phyloP scores from a whole-genome alignment of 2,888 invertebrate genomes.

The Rutpela maculata region DNA sequence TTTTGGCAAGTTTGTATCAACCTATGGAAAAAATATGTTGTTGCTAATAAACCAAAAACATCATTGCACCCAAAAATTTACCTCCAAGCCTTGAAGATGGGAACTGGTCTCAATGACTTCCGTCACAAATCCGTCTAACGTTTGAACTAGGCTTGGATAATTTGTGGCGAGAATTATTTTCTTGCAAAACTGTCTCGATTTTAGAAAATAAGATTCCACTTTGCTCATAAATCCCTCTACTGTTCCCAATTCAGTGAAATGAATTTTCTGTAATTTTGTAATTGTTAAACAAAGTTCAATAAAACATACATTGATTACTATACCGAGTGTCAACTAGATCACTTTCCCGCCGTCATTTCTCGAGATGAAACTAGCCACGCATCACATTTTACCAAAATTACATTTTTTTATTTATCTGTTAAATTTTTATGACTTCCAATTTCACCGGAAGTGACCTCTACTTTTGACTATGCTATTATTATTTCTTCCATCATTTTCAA shows the following conservation, averaged over 20 bases:
- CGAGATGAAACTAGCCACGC: too few relatives aligned
- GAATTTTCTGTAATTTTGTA: conserved; percentile 36
- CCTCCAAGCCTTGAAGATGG: conserved; percentile 81
- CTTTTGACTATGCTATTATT: too few relatives aligned
- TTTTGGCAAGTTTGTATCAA: conserved; percentile 78
- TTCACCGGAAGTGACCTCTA: too few relatives aligned
- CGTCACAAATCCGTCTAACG: conserved; percentile 81
- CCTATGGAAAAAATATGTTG: conserved; percentile 68
- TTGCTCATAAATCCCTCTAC: conserved; percentile 53
- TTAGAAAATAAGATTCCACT: conserved; percentile 73
- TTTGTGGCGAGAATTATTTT: conserved; percentile 77
- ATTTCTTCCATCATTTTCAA: too few relatives aligned
- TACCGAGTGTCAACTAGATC: too few relatives aligned
- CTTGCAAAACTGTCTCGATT: conserved; percentile 80
- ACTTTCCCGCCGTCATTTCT: too few relatives aligned
- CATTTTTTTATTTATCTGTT: too few relatives aligned
- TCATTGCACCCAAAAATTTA: conserved; percentile 64
- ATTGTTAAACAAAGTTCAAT: not conserved
- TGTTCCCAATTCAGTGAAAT: conserved; percentile 43
- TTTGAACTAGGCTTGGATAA: conserved; percentile 79
- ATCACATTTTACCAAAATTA: too few relatives aligned
- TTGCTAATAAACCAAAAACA: not conserved
- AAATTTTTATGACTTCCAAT: too few relatives aligned
- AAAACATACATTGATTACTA: too few relatives aligned
- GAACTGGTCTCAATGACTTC: conserved; percentile 82